A percentile compares a stretch with the other conserved stretches of the same genome.
These are phyloP conservation scores for Allacma fusca DNA, from an alignment of 2,888 invertebrate genomes.

Conservation along the genomic window DNA sequence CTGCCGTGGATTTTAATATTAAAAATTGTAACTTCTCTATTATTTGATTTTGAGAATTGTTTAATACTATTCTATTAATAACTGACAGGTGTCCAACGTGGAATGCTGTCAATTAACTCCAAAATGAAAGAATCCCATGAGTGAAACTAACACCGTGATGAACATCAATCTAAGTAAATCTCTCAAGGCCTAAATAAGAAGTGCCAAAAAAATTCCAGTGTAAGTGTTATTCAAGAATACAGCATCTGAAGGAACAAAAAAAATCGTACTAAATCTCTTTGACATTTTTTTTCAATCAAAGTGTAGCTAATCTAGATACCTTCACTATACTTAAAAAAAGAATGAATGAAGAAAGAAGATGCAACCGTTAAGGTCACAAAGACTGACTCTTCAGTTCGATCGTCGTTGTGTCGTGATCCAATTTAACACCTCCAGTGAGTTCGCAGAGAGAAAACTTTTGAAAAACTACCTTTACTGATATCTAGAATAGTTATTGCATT, in stretches of 20 bases:
- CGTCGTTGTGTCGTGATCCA: background rate
- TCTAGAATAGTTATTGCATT: no score
- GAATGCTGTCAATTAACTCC: background rate
- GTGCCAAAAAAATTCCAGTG: constrained; percentile 45
- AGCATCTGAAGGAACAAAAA: background rate
- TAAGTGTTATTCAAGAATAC: background rate
- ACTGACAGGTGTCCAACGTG: background rate
- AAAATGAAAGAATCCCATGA: background rate
- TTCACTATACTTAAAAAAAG: constrained; percentile 1
- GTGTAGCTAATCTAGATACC: background rate
- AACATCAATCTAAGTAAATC: background rate
- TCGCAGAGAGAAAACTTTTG: no score
- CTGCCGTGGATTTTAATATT: no score
- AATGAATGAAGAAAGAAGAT: background rate
- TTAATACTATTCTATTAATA: no score
- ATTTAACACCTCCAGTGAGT: no score
- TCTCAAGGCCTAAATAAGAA: constrained; percentile 48
- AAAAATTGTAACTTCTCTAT: no score
- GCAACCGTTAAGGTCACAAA: background rate
- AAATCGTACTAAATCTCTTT: background rate
- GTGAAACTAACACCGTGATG: background rate
- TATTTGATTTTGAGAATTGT: no score
- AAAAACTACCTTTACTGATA: no score
- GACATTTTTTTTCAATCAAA: background rate
- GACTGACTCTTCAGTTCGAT: background rate